phyloP scores from a whole-genome alignment of 1,140 invertebrate genomes.

The Proctacanthus coquilletti region DNA sequence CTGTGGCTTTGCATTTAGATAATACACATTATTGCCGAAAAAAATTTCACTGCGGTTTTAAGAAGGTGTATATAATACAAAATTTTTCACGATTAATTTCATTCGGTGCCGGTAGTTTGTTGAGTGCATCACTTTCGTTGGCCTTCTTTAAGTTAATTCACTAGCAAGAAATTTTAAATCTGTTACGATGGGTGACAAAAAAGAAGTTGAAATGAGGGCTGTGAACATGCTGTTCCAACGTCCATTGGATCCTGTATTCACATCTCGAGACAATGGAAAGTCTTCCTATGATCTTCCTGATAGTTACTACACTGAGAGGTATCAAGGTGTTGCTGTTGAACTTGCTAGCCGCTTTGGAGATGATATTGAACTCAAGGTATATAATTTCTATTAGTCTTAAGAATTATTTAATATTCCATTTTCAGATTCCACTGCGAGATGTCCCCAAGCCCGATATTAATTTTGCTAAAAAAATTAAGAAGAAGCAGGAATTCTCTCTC shows the following conservation, averaged over 20 bases:
- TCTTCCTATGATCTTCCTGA: conserved; percentile 43
- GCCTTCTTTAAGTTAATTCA: too few species aligned
- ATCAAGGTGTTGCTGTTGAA: conserved; percentile 17
- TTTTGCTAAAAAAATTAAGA: conserved; percentile 13
- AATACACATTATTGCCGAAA: too few species aligned
- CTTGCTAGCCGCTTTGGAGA: conserved; percentile 36
- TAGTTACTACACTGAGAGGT: conserved; percentile 24
- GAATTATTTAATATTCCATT: too few species aligned
- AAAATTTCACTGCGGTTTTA: too few species aligned
- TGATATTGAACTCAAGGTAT: conserved; percentile 28
- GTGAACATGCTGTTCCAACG: conserved; percentile 42
- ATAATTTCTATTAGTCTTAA: neutral
- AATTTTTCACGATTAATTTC: too few species aligned
- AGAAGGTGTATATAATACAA: too few species aligned
- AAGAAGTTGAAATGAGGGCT: conserved; percentile 18
- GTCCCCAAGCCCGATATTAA: conserved; percentile 26
- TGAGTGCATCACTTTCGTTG: too few species aligned
- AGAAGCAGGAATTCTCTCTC: conserved; percentile 35
- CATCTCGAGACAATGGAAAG: conserved; percentile 40
- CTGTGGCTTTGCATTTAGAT: too few species aligned
- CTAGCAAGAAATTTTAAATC: too few species aligned
- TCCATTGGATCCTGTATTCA: conserved; percentile 44
- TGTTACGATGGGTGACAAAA: too few species aligned
- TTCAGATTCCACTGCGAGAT: conserved; percentile 31
- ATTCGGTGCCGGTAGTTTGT: too few species aligned